phyloP scores from a whole-genome alignment of 2,113 vertebrate species.

The Alectura lathami region DNA sequence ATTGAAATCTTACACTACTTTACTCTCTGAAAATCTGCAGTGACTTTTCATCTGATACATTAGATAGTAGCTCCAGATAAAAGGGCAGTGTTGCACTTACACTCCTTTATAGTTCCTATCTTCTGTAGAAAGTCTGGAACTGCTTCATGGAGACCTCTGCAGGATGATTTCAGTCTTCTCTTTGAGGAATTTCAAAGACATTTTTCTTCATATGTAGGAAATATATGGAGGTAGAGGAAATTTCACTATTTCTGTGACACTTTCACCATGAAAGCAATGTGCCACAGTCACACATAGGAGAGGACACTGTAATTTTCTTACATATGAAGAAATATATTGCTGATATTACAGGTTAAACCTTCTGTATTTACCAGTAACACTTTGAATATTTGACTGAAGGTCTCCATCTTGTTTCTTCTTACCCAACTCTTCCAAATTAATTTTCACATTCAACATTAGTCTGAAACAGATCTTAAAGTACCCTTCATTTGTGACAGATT shows the following conservation, averaged over 20 bases:
- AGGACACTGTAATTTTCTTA: not conserved
- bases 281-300: not conserved
- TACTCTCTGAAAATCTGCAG: not conserved
- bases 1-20: not conserved
- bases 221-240: too few species aligned
- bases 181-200: conserved; percentile 34
- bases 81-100: not conserved
- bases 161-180: not conserved
- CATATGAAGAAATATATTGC: not conserved
- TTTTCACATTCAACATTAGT: not conserved
- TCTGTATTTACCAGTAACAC: not conserved
- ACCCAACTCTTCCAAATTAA: not conserved
- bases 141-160: not conserved
- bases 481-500: not conserved
- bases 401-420: not conserved
- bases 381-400: not conserved
- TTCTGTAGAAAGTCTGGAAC: conserved; percentile 35
- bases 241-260: not conserved
- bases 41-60: conserved; percentile 18
- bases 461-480: not conserved
- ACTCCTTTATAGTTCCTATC: conserved; percentile 5
- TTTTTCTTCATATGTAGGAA: not conserved
- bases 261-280: not conserved
- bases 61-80: conserved; percentile 8
- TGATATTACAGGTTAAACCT: not conserved